phyloP scores from a whole-genome alignment of 2,888 invertebrate genomes.

The Bimastos eiseni region DNA sequence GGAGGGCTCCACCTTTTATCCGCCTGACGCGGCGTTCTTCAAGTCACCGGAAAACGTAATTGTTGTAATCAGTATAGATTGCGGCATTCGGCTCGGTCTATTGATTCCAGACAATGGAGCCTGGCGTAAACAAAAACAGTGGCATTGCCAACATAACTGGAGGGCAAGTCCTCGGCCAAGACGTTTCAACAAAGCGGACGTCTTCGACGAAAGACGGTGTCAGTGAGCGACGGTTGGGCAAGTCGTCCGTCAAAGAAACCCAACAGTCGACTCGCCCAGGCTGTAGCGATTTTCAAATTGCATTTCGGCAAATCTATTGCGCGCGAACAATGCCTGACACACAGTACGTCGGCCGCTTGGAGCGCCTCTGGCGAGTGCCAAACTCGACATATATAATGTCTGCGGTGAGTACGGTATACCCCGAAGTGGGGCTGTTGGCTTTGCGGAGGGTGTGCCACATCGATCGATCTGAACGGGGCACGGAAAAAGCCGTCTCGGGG shows the following conservation, averaged over 20 bases:
- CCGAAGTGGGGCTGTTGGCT: background rate
- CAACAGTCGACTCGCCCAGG: background rate
- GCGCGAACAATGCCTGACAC: background rate
- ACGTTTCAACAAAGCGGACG: background rate
- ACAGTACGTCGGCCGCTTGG: background rate
- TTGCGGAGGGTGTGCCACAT: background rate
- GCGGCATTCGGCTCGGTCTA: background rate
- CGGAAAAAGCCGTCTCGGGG: background rate
- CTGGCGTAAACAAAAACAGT: background rate
- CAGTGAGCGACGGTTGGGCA: background rate
- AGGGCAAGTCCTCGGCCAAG: background rate
- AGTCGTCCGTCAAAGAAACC: background rate
- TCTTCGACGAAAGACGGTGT: background rate
- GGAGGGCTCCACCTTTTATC: too few relatives aligned
- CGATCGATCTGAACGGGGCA: background rate
- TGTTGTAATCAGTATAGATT: background rate
- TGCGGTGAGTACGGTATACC: background rate
- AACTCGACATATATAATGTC: background rate
- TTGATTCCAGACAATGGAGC: background rate
- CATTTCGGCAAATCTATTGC: constrained; percentile 21
- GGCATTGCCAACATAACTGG: background rate
- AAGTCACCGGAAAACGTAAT: background rate
- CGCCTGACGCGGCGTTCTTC: background rate
- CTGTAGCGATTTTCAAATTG: constrained; percentile 23
- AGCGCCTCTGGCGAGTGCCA: constrained; percentile 16